A percentile compares a stretch with the other conserved stretches of the same genome.
Evolutionary conservation across 30 jellyfish, hydroid and myxozoan species (phyloP).

Genomic region (Turritopsis dohrnii): DNA sequence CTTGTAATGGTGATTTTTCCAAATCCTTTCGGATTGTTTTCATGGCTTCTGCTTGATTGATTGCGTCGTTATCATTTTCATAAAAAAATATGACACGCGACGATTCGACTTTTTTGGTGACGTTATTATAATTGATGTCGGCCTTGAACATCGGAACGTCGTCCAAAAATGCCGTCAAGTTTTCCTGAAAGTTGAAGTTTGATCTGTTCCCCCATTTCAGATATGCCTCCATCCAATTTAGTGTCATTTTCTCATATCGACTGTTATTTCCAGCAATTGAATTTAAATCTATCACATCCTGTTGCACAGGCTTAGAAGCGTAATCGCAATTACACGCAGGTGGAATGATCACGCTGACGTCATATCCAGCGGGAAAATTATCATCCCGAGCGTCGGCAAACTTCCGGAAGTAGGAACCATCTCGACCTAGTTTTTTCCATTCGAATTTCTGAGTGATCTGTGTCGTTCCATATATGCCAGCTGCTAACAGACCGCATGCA

Average conservation of each 20-base stretch:
- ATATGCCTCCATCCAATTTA: constrained; percentile 41
- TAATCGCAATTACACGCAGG: constrained; percentile 17
- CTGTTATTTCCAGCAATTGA: constrained; percentile 15
- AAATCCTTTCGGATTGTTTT: constrained; percentile 11
- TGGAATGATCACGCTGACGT: constrained; percentile 40
- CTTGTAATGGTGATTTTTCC: neutral
- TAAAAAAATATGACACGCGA: constrained; percentile 9
- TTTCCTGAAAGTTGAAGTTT: neutral
- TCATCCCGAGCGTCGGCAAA: constrained; percentile 34
- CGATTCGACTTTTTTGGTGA: neutral
- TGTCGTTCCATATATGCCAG: constrained; percentile 47
- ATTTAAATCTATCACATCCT: constrained; percentile 18
- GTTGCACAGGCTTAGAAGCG: constrained; percentile 7
- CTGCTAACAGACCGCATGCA: constrained; percentile 34
- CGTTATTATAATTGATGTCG: constrained; percentile 7
- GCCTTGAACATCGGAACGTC: constrained; percentile 14
- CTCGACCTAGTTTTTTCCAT: constrained; percentile 47
- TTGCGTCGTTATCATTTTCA: constrained; percentile 6
- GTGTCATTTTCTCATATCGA: constrained; percentile 1
- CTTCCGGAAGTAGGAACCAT: constrained; percentile 48
- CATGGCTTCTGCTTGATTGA: constrained; percentile 28
- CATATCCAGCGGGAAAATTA: constrained; percentile 30
- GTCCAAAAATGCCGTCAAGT: neutral
- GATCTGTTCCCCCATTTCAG: constrained; percentile 29
- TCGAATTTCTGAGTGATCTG: constrained; percentile 51